Evolutionary conservation across 2,888 invertebrate species (phyloP).

Genomic region (Sepioteuthis lessoniana): DNA sequence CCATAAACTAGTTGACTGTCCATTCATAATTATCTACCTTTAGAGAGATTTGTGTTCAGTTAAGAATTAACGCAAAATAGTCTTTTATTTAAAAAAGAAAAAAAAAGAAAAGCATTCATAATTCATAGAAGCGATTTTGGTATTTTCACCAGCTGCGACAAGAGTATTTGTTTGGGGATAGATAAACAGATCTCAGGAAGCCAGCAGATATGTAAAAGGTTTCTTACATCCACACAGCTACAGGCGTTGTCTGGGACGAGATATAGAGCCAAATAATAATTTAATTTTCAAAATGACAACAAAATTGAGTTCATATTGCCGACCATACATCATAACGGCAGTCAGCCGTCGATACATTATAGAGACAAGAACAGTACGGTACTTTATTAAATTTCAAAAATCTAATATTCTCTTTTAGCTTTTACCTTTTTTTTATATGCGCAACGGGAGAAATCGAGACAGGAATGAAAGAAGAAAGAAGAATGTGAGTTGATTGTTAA

Average conservation of each 20-base stretch:
- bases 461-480: too few species aligned
- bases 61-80: too few species aligned
- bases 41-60: too few species aligned
- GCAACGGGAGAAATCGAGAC: too few species aligned
- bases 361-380: neutral
- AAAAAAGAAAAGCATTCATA: neutral
- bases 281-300: slow-evolving; percentile 8
- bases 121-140: neutral
- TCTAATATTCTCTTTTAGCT: neutral
- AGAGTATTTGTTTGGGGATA: neutral
- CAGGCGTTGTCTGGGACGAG: neutral
- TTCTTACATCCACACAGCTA: neutral
- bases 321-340: neutral
- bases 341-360: neutral
- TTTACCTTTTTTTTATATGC: neutral
- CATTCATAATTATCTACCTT: too few species aligned
- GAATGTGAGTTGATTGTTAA: too few species aligned
- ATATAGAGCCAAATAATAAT: neutral
- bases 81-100: too few species aligned
- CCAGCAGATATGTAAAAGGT: neutral
- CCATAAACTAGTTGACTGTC: too few species aligned
- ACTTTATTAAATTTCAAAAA: neutral
- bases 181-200: neutral
- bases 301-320: neutral
- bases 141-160: neutral